Conservation (phyloP, 2,797 vertebrate species). For the Picus viridis region DNA sequence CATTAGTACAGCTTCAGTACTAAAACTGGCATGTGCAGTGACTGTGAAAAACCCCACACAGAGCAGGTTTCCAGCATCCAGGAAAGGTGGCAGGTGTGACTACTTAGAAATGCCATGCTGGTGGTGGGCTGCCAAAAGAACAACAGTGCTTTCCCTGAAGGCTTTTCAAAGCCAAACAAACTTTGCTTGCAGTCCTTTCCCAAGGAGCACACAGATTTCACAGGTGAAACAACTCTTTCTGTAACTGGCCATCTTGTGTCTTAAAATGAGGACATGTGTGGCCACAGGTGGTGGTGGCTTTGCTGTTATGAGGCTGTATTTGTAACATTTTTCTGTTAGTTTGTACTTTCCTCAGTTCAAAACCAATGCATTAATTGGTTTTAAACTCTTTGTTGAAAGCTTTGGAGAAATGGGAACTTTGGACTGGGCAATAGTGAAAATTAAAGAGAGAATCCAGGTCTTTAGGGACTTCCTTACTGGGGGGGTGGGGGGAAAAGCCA, state of each 20-base stretch:
- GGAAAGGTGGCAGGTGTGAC: background rate
- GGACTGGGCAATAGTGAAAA: background rate
- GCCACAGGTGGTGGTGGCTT: background rate
- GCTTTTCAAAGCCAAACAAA: background rate
- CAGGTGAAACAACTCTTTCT: background rate
- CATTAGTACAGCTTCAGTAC: background rate
- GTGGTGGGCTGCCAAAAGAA: background rate
- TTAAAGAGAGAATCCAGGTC: background rate
- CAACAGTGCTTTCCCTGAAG: background rate
- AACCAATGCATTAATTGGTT: background rate
- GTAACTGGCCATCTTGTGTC: background rate
- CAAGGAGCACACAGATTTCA: background rate
- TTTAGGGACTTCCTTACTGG: background rate
- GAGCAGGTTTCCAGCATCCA: background rate
- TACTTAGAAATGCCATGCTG: background rate
- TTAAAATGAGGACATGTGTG: background rate
- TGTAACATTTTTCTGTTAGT: background rate
- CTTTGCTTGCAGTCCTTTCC: background rate
- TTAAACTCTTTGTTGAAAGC: background rate
- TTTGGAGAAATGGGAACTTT: background rate
- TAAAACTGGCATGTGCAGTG: background rate
- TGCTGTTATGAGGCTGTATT: background rate
- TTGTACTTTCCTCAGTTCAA: background rate
- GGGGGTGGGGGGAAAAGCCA: background rate
- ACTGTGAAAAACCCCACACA: background rate